A percentile compares a stretch with the other conserved stretches of the same genome.
phyloP scores from a whole-genome alignment of 1,140 invertebrate species.

The Adoxophyes honmai region DNA sequence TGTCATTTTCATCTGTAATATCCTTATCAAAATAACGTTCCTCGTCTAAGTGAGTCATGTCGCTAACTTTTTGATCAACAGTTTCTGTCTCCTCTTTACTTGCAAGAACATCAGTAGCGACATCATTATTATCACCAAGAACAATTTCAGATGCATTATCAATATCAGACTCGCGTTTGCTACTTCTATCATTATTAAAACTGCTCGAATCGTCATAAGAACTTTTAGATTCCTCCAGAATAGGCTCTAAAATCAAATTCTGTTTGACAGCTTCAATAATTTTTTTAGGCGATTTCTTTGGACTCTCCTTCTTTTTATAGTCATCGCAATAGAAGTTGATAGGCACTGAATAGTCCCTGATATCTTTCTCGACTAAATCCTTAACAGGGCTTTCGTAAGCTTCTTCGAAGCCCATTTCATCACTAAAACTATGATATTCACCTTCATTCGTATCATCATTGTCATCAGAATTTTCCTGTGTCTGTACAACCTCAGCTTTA shows the following conservation, averaged over 20 bases:
- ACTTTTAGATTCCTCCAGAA: slow-evolving; percentile 67
- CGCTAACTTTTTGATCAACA: too few relatives aligned
- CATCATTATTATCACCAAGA: too few relatives aligned
- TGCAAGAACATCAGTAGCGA: too few relatives aligned
- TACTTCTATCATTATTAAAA: slow-evolving; percentile 17
- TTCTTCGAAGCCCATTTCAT: slow-evolving; percentile 59
- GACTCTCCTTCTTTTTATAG: slow-evolving; percentile 40
- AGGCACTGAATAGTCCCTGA: slow-evolving; percentile 69
- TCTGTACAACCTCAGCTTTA: slow-evolving; percentile 6
- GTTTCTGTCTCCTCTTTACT: too few relatives aligned
- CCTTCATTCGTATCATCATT: slow-evolving; percentile 13
- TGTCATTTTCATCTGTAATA: too few relatives aligned
- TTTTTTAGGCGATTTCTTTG: slow-evolving; percentile 46
- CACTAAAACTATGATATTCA: slow-evolving; percentile 68
- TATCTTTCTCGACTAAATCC: slow-evolving; percentile 68
- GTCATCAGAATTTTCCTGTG: background rate
- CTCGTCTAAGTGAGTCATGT: too few relatives aligned
- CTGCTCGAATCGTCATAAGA: slow-evolving; percentile 47
- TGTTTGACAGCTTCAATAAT: slow-evolving; percentile 26
- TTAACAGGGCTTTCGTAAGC: slow-evolving; percentile 68
- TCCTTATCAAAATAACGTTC: too few relatives aligned
- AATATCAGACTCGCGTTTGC: background rate
- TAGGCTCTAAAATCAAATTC: slow-evolving; percentile 49
- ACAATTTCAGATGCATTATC: background rate
- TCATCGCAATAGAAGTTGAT: slow-evolving; percentile 65